Base-by-base conservation (phyloP, 2,113 vertebrate species). In the Carassius carassius region DNA sequence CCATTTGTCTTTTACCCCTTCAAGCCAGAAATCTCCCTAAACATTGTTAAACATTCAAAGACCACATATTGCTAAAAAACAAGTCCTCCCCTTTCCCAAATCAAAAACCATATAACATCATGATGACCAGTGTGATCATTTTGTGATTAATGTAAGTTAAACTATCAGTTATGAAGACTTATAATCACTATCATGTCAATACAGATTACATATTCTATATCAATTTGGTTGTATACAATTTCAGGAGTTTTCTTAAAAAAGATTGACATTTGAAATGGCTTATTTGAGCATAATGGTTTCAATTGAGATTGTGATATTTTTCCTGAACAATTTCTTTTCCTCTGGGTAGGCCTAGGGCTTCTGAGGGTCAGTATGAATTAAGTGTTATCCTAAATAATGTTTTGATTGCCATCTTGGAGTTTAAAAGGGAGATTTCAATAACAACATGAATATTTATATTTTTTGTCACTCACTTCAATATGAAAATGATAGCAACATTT, bases 361-460 rank as follows among this genome's bases (percentile, higher is more conserved):
- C 70, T 79, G 78, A 74, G 12, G 70, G 79, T 85, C 87, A 85
- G 75, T 76, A 83, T 32, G 69, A 83, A 58, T 16, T 85, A 49
- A 62, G 23, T 87, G 41, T 85, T 72, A 85, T 81, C 65, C 54
- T 60, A 82, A 75, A 54, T 23, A 78, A 54, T 63, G 86, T 74
- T 77, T 86, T 70, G 37, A 58, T 69, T 88, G 58, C 87, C 84
- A 90, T 86, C 74, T 90, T 69, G 7, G 62, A 41, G 56, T 89
- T 85, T 75, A 88, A 88, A 89, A 86, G 84, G 86, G 89, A 89
- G 87, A 86, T 86, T 88, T 89, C 81, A 88, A 70, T 70, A 84
- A 63, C 72, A 82, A 63, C 47, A 79, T 83, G 32, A 83, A 47
- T 90, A 91, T 91, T 90, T 91, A 90, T 90, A 88, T 89, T 87